Conservation (phyloP, 2,888 invertebrate genomes). For the Drosophila yooni region DNA sequence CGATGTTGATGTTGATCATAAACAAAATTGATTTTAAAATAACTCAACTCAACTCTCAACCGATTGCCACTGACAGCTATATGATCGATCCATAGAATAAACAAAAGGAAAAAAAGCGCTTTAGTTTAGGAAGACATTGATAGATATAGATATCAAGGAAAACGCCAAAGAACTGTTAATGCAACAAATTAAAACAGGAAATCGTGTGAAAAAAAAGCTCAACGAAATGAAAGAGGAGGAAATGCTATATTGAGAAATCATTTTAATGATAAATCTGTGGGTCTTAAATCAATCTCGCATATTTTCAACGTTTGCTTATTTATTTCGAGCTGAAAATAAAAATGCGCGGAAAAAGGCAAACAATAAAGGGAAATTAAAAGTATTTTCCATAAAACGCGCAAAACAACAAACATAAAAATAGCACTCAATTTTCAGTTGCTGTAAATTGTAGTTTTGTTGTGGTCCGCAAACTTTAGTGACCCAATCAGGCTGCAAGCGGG, state of each 20-base stretch:
- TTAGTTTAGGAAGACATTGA: neutral
- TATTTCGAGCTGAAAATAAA: conserved; percentile 29
- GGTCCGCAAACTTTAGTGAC: conserved; percentile 34
- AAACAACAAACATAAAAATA: conserved; percentile 18
- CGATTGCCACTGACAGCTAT: neutral
- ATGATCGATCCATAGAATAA: neutral
- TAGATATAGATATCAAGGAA: neutral
- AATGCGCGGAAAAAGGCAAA: conserved; percentile 10
- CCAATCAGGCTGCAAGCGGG: conserved; percentile 39
- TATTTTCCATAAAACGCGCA: conserved; percentile 30
- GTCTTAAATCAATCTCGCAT: conserved; percentile 25
- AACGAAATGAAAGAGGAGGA: too few species aligned
- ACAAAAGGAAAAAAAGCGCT: neutral
- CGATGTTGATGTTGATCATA: neutral
- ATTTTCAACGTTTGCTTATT: conserved; percentile 12
- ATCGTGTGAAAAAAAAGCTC: neutral
- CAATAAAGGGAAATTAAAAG: conserved; percentile 19
- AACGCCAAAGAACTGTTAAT: neutral
- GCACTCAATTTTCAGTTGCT: conserved; percentile 1
- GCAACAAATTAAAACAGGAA: neutral
- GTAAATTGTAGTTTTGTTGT: neutral
- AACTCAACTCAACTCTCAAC: neutral
- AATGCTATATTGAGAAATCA: neutral
- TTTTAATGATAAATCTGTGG: neutral
- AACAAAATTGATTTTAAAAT: neutral